Percentiles rank a stretch among this genome's conserved stretches.
Evolutionary conservation across 2,888 invertebrate species (phyloP).

Genomic region (Patella depressa): DNA sequence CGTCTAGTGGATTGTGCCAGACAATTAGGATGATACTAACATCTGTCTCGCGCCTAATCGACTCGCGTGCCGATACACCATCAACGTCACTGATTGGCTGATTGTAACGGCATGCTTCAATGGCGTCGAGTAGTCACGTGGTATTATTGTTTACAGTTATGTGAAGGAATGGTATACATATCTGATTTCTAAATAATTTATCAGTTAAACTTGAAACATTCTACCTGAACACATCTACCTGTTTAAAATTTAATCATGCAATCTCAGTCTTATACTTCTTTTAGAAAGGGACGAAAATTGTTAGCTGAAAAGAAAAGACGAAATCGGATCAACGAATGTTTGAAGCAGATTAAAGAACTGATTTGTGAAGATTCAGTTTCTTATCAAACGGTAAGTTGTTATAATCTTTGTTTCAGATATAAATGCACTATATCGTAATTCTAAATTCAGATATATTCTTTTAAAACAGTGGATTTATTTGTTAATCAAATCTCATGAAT

Average conservation of each 20-base stretch:
- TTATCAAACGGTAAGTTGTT: background rate
- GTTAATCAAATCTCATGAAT: too few species aligned
- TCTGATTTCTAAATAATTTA: background rate
- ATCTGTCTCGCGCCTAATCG: background rate
- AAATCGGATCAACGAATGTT: background rate
- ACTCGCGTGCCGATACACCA: constrained; percentile 6
- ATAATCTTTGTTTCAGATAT: too few species aligned
- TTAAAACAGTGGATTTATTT: too few species aligned
- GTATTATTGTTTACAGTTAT: background rate
- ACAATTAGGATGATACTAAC: background rate
- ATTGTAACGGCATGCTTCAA: constrained; percentile 1
- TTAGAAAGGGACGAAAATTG: constrained; percentile 4
- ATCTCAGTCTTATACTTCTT: background rate
- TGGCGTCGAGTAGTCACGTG: background rate
- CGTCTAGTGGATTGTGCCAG: background rate
- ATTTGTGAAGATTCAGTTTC: background rate
- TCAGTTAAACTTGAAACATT: background rate
- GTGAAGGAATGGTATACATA: background rate
- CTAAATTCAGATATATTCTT: too few species aligned
- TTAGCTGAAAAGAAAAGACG: constrained; percentile 7
- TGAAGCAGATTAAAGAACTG: background rate
- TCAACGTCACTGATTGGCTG: background rate
- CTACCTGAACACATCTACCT: background rate
- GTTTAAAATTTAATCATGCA: background rate
- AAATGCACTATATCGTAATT: too few species aligned